phyloP scores from a whole-genome alignment of 2,797 vertebrate species.

The Thunnus albacares region DNA sequence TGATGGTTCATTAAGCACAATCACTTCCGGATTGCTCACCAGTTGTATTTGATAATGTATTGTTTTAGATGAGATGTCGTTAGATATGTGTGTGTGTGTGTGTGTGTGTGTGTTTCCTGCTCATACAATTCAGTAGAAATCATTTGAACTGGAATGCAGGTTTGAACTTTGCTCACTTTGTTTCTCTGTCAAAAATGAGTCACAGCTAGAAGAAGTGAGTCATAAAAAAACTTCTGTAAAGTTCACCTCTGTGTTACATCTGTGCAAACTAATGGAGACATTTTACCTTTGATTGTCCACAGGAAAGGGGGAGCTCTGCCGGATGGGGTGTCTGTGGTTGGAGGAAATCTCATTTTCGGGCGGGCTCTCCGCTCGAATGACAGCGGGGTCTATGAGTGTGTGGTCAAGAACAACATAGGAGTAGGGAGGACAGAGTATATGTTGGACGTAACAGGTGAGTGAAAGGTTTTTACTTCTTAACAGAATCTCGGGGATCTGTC shows the following conservation, averaged over 20 bases:
- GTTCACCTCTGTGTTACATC: conserved; percentile 8
- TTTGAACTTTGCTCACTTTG: not conserved
- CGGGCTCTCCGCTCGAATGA: conserved; percentile 76
- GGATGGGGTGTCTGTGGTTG: conserved; percentile 44
- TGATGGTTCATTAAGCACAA: conserved; percentile 19
- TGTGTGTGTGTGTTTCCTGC: not conserved
- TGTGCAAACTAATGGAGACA: conserved; percentile 6
- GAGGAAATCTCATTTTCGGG: conserved; percentile 74
- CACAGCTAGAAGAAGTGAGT: conserved; percentile 31
- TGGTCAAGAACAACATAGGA: conserved; percentile 74
- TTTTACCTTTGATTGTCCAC: conserved; percentile 19
- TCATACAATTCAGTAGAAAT: not conserved
- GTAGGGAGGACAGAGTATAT: conserved; percentile 56
- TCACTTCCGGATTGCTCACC: conserved; percentile 37
- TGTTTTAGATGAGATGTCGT: not conserved
- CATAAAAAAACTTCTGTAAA: not conserved
- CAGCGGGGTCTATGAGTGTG: conserved; percentile 80
- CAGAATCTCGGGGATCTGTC: not conserved
- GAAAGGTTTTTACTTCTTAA: not conserved
- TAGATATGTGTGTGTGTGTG: not conserved
- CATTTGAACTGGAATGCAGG: not conserved
- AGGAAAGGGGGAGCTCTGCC: conserved; percentile 80
- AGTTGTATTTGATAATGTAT: conserved; percentile 8
- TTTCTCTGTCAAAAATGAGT: conserved; percentile 15
- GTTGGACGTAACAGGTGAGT: conserved; percentile 63